These are phyloP conservation scores for Branchellion lobata DNA, from an alignment of 2,888 invertebrate species.

Conservation along the genomic window DNA sequence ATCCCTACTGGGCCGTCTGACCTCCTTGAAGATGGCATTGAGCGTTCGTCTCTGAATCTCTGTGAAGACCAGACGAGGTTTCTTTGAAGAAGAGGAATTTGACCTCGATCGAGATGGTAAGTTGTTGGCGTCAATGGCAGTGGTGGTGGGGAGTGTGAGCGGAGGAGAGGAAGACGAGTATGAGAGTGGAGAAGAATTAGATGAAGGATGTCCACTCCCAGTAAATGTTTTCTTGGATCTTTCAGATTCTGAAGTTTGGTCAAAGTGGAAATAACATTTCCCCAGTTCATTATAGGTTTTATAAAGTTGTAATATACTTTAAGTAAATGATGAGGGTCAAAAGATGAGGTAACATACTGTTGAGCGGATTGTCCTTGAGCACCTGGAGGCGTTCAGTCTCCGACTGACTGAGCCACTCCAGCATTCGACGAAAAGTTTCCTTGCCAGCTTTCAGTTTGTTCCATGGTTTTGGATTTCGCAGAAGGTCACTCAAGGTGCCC, in stretches of 20 bases:
- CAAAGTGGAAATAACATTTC: too few species aligned
- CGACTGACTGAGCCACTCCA: constrained; percentile 43
- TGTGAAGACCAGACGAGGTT: constrained; percentile 27
- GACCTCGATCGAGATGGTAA: neutral
- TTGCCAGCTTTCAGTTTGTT: constrained; percentile 44
- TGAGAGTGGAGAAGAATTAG: neutral
- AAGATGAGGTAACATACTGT: neutral
- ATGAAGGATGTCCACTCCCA: neutral
- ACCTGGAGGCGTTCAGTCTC: constrained; percentile 23
- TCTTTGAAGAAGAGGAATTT: neutral
- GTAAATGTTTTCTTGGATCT: too few species aligned
- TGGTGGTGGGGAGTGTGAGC: neutral
- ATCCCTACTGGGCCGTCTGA: constrained; percentile 28
- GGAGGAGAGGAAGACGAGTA: neutral
- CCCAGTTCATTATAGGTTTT: neutral
- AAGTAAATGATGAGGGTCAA: neutral
- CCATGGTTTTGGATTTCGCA: constrained; percentile 46
- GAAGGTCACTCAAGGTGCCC: constrained; percentile 45
- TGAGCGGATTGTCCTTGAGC: constrained; percentile 5
- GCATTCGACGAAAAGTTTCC: constrained; percentile 44
- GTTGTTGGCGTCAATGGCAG: neutral
- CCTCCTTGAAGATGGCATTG: constrained; percentile 19
- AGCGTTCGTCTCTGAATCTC: constrained; percentile 27
- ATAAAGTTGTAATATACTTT: neutral
- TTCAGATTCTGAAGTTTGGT: neutral